Base-by-base conservation (phyloP, 2,888 invertebrate genomes). In the Brenthis ino region DNA sequence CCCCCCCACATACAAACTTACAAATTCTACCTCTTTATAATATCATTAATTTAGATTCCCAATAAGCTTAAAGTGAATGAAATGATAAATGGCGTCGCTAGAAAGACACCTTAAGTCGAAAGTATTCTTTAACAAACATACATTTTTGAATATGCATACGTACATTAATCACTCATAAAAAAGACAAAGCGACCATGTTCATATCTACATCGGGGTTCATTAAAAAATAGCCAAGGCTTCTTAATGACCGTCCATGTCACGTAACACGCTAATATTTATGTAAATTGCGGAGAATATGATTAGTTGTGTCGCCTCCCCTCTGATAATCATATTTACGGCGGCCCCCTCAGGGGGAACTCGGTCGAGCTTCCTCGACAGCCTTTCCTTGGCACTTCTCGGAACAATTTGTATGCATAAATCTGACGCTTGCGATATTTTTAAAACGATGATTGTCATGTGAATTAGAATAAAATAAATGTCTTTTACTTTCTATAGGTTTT, bases 211-310 rank as follows among this genome's bases (percentile, higher is more conserved):
- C 89, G 80, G 80, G 72, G 79, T 81, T 85, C 85, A 87, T 87
- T 88, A 86, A 84, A 77, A 82, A 79, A 80, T 80, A 78, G 78
- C 79, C 80, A 80, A 82, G 80, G 81, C 84, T 82, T 83, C 85
- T 77, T 83, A 82, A 83, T 82, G 83, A 83, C 82, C 79, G 78
- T 77, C 74, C 80, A 87, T 89, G 89, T 88, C 92, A 92, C 91
- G 91, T 87, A 88, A 89, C 89, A 89, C 85, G 88, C 85, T 91
- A 87, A 93, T 93, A 92, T 92, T 93, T 92, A 93, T 93, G 92
- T 91, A 93, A 93, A 93, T 92, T 91, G 90, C 87, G 84, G 84
- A 92, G 92, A 92, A 93, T 93, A 93, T 93, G 92, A 92, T 93
- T 92, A 92, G 89, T 88, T 88, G 84, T 88, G 88, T 84, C 89